Evolutionary conservation across 2,888 invertebrate species (phyloP).

Genomic region (Ectemnius continuus): DNA sequence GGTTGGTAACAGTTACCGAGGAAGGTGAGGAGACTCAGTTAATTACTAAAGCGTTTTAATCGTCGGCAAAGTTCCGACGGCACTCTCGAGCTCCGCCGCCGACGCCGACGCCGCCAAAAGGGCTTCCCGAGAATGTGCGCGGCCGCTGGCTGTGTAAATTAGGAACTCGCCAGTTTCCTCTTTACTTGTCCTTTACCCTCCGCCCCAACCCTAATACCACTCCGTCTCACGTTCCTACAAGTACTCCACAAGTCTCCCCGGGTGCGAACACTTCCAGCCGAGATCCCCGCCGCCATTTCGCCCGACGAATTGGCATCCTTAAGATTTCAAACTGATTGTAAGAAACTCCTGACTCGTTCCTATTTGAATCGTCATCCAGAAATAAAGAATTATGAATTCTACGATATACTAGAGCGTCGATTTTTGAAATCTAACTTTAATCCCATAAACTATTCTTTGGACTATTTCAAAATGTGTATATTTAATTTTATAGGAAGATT

Average conservation of each 20-base stretch:
- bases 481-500: too few species aligned
- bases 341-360: too few species aligned
- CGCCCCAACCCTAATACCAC: background rate
- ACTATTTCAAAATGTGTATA: too few species aligned
- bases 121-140: constrained; percentile 65
- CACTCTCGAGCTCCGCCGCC: constrained; percentile 54
- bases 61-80: constrained; percentile 76
- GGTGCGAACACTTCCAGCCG: too few species aligned
- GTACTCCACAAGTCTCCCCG: background rate
- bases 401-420: too few species aligned
- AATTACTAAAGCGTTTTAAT: constrained; percentile 79
- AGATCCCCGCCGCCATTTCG: too few species aligned
- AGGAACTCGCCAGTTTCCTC: constrained; percentile 69
- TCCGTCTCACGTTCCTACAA: background rate
- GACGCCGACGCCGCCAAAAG: constrained; percentile 45
- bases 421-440: too few species aligned
- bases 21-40: constrained; percentile 77
- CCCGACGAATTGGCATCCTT: too few species aligned
- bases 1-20: constrained; percentile 73
- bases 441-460: too few species aligned
- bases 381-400: too few species aligned
- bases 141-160: constrained; percentile 72
- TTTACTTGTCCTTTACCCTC: constrained; percentile 19
- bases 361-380: too few species aligned
- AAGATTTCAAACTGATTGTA: too few species aligned